Conservation (phyloP, 2,113 vertebrate species). For the Neomonachus schauinslandi region DNA sequence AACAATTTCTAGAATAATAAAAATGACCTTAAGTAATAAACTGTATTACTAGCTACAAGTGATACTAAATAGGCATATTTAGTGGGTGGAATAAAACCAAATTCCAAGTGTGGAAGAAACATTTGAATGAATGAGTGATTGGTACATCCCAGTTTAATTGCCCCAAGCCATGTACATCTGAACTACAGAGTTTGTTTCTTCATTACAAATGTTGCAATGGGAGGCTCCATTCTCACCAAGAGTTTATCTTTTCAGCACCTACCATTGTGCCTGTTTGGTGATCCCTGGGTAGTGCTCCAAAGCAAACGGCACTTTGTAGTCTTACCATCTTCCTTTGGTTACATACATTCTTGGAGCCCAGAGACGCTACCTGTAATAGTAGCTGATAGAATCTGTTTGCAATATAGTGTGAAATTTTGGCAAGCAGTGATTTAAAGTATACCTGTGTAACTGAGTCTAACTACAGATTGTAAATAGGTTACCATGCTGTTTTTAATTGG, state of each 20-base stretch:
- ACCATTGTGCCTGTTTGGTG: background rate
- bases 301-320: background rate
- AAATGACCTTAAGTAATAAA: background rate
- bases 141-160: background rate
- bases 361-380: background rate
- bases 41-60: background rate
- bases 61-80: background rate
- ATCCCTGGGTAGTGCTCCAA: background rate
- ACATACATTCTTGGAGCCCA: background rate
- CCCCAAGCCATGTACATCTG: background rate
- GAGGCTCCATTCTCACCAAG: background rate
- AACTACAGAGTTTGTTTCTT: background rate
- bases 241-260: background rate
- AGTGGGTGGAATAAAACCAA: background rate
- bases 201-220: background rate
- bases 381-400: background rate
- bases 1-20: background rate
- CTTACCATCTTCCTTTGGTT: background rate
- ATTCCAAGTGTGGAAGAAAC: background rate
- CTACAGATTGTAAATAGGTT: background rate
- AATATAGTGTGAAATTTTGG: background rate
- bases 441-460: background rate
- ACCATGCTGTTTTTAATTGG: background rate
- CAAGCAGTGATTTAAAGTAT: background rate
- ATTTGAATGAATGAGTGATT: background rate